Evolutionary conservation across 2,113 vertebrate species (phyloP).

Genomic region (Ictidomys tridecemlineatus): DNA sequence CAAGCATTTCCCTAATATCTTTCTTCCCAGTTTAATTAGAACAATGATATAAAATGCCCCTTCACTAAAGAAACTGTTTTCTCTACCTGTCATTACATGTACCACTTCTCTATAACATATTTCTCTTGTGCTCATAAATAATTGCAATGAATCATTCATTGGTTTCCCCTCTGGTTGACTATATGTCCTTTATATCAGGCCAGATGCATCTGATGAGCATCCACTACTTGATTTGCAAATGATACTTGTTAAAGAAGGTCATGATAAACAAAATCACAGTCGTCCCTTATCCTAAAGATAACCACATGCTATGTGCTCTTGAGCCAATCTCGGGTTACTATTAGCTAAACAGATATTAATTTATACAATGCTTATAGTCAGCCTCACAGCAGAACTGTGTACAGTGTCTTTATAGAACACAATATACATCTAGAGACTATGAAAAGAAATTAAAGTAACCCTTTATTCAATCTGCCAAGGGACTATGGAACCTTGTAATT

Average conservation of each 20-base stretch:
- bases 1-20: conserved; percentile 22
- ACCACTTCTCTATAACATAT: conserved; percentile 10
- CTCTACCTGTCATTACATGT: conserved; percentile 22
- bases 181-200: not conserved
- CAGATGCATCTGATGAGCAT: not conserved
- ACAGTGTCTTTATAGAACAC: conserved; percentile 78
- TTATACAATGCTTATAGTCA: conserved; percentile 57
- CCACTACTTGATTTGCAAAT: conserved; percentile 31
- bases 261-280: conserved; percentile 23
- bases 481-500: conserved; percentile 88
- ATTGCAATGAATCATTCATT: conserved; percentile 32
- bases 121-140: conserved; percentile 42
- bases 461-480: conserved; percentile 86
- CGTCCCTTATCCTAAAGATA: conserved; percentile 31
- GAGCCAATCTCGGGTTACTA: conserved; percentile 22
- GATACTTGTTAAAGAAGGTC: conserved; percentile 30
- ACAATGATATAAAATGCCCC: conserved; percentile 9
- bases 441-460: conserved; percentile 86
- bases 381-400: conserved; percentile 51
- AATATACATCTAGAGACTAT: conserved; percentile 75
- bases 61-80: conserved; percentile 48
- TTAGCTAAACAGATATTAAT: conserved; percentile 64
- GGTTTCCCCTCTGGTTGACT: conserved; percentile 14
- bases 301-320: not conserved
- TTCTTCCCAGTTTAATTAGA: conserved; percentile 45